Evolutionary conservation across 30 jellyfish, hydroid and myxozoan genomes (phyloP).

Genomic region (Aurelia coerulea): DNA sequence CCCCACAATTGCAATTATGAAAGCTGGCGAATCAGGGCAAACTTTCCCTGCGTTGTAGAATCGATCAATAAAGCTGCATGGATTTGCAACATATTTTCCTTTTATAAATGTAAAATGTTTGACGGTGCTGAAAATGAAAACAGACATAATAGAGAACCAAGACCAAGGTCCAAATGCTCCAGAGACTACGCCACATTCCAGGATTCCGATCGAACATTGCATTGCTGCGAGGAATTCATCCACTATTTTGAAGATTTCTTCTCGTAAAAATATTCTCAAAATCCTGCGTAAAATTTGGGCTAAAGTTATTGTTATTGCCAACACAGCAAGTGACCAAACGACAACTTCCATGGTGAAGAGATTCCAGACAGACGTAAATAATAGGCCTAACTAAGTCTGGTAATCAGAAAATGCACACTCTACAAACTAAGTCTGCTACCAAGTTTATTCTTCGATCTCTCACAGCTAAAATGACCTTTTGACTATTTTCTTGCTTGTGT

Average conservation of each 20-base stretch:
- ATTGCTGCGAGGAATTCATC: conserved; percentile 72
- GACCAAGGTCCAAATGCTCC: conserved; percentile 58
- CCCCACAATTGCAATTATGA: conserved; percentile 14
- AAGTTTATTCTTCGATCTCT: too few relatives aligned
- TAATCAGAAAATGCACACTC: too few relatives aligned
- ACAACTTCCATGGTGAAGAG: conserved; percentile 39
- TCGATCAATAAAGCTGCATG: conserved; percentile 60
- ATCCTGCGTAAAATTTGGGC: conserved; percentile 51
- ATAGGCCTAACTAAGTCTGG: too few relatives aligned
- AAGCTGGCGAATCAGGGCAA: conserved; percentile 25
- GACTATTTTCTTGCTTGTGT: too few relatives aligned
- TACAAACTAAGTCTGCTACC: too few relatives aligned
- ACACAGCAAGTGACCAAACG: conserved; percentile 55
- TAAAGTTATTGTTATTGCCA: conserved; percentile 9
- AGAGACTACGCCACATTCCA: conserved; percentile 63
- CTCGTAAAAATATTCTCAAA: conserved; percentile 7
- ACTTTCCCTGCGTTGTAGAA: conserved; percentile 41
- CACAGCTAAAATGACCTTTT: too few relatives aligned
- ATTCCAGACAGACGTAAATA: too few relatives aligned
- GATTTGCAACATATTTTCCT: conserved; percentile 63
- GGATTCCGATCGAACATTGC: conserved; percentile 52
- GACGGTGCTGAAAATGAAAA: conserved; percentile 43
- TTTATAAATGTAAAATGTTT: conserved; percentile 54
- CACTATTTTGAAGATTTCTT: conserved; percentile 16
- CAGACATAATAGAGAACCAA: neutral